Base-by-base conservation (phyloP, 2,113 vertebrate genomes). In the Bettongia penicillata region DNA sequence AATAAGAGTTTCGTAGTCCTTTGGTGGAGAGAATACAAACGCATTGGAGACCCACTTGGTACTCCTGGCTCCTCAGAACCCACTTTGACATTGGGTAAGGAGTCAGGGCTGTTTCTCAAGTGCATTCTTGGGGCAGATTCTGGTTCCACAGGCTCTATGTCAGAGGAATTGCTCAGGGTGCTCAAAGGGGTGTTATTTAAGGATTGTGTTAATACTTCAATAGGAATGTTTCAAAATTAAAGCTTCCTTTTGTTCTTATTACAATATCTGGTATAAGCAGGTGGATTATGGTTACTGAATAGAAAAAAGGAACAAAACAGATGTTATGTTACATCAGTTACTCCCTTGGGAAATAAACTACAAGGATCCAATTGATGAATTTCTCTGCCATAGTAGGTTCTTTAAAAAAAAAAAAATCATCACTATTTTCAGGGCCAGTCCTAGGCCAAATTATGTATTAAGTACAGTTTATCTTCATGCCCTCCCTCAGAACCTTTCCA, bases 171-270 rank as follows among this genome's bases (percentile, higher is more conserved):
- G 51, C 52, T 92, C 95, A 93, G 94, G n/a, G 51, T n/a, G 14
- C 93, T 90, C 52, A 61, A 23, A 92, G 90, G 90, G 57, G 28
- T 91, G 0, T 91, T 90, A 90, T 89, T 89, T 57, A 93, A 93
- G 90, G 91, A 89, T 26, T 52, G 53, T 94, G 93, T 91, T 90
- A 90, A 61, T 0, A 0, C 1, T 0, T 50, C 90, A 93, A 53
- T 84, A 92, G 89, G 28, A 51, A 91, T 89, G 51, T 95, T 95
- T 94, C 61, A 37, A 91, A 95, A 95, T 22, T 0, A 51, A 92
- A 94, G 92, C 68, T 96, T 95, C 53, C 89, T 97, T 96, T 96
- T 94, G 61, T 95, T 93, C 51, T 52, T 90, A 68, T 23, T 53
- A 53, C 51, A 95, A 68, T 93, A 37, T 43, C 93, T 84, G 37